Base-by-base conservation (phyloP, 2,888 invertebrate species). In the Keiferia lycopersicella region DNA sequence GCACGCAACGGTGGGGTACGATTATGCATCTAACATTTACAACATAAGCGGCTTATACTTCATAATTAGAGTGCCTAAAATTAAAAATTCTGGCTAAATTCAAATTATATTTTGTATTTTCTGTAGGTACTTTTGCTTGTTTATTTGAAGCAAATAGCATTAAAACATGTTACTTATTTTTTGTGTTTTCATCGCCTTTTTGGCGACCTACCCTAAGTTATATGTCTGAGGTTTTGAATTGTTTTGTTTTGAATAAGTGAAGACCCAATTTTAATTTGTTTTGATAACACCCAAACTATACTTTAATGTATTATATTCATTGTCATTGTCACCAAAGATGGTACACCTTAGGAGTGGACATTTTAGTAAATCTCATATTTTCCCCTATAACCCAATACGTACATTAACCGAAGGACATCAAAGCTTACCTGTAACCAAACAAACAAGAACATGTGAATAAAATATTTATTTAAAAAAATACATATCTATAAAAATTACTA, bases 361-460 rank as follows among this genome's bases (percentile, higher is more conserved):
- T 56, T 34, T 56, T 0, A 16, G 12, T 34, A 56, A 34, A 18
- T 14, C 16, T 8, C 0, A 16, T 8, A n/a, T 45, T 8, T 56
- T 56, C 8, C 10, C 11, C 56, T 56, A n/a, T 34, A 56, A 34
- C 56, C 1, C 10, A 34, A 34, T 6, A n/a, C 34, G 3, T 34
- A 34, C 34, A 34, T n/a, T 3, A 56, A 30, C 20, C 14, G 26
- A 34, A 6, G 22, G 41, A 22, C 22, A 59, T 26, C 41, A 20
- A 45, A 26, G 59, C 59, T 61, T 61, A 61, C 61, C 61, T 61
- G 61, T 26, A 61, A 61, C 48, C n/a, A 48, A 61, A 59, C 7
- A 16, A 56, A 56, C 10, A 56, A 30, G 14, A 16, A 30, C 4
- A 56, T 14, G n/a, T 30, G 12, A 56, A 26, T 34, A 56, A 56